A percentile compares a stretch with the other conserved stretches of the same genome.
phyloP scores from a whole-genome alignment of 2,888 invertebrate genomes.

The Pheosia tremula region DNA sequence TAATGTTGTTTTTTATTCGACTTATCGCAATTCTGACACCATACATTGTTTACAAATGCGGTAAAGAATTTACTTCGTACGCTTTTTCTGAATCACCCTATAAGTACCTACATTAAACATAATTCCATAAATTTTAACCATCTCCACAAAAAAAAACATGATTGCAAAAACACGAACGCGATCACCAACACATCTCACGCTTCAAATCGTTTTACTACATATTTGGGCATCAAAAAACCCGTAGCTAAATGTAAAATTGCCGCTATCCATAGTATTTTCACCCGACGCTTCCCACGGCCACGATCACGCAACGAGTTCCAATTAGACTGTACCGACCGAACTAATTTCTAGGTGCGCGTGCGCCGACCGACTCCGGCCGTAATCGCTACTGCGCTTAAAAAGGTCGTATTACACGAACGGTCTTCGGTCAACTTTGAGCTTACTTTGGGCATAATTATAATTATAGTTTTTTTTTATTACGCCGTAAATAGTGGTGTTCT shows the following conservation, averaged over 20 bases:
- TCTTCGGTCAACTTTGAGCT: conserved; percentile 21
- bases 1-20: too few relatives aligned
- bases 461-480: conserved; percentile 29
- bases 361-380: conserved; percentile 28
- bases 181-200: conserved; percentile 8
- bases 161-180: background rate
- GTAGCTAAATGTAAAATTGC: conserved; percentile 68
- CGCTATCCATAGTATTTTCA: conserved; percentile 65
- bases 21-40: too few relatives aligned
- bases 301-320: conserved; percentile 71
- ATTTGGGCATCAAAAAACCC: conserved; percentile 44
- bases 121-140: background rate
- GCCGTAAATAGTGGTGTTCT: conserved; percentile 8
- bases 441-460: conserved; percentile 33
- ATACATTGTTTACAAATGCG: too few relatives aligned
- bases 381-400: conserved; percentile 31
- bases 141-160: background rate
- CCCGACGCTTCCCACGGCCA: conserved; percentile 72
- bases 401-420: conserved; percentile 31
- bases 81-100: too few relatives aligned
- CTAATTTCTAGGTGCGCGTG: conserved; percentile 66
- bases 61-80: too few relatives aligned
- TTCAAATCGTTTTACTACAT: conserved; percentile 17
- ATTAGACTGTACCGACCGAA: conserved; percentile 60
- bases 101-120: too few relatives aligned